Evolutionary conservation across 1,140 invertebrate genomes (phyloP).

Genomic region (Dendrolimus kikuchii): DNA sequence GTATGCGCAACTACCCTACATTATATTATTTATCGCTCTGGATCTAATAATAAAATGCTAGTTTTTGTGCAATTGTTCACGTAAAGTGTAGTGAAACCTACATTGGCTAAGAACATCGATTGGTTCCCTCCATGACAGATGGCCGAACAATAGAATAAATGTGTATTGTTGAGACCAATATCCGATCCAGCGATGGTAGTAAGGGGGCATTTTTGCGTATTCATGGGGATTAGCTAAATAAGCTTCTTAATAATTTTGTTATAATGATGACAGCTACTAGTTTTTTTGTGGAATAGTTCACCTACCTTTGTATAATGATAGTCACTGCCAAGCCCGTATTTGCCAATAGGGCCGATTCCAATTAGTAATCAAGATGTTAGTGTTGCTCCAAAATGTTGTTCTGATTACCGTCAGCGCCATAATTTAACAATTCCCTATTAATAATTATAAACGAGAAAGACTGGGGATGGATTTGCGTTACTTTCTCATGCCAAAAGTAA

Average conservation of each 20-base stretch:
- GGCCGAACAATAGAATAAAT: slow-evolving; percentile 40
- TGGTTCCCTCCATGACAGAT: slow-evolving; percentile 57
- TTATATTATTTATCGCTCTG: slow-evolving; percentile 30
- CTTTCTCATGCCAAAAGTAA: too few species aligned
- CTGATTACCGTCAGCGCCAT: too few species aligned
- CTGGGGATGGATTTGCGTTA: too few species aligned
- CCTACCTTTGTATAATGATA: too few species aligned
- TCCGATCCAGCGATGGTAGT: slow-evolving; percentile 27
- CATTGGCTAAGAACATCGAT: slow-evolving; percentile 42
- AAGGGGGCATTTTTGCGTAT: slow-evolving; percentile 55
- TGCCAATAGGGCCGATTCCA: too few species aligned
- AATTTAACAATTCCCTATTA: too few species aligned
- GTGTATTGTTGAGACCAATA: slow-evolving; percentile 48
- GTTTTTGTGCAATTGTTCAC: slow-evolving; percentile 31
- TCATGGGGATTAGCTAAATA: slow-evolving; percentile 32
- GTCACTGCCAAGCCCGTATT: too few species aligned
- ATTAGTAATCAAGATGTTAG: too few species aligned
- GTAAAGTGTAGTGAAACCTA: slow-evolving; percentile 26
- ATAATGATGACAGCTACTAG: slow-evolving; percentile 18
- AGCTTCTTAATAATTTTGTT: slow-evolving; percentile 34
- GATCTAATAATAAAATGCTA: slow-evolving; percentile 31
- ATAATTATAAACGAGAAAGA: too few species aligned
- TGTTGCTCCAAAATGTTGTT: too few species aligned
- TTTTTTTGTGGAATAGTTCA: too few species aligned
- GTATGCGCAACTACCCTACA: slow-evolving; percentile 25